Base-by-base conservation (phyloP, 2,113 vertebrate genomes). In the Centrocercus urophasianus region DNA sequence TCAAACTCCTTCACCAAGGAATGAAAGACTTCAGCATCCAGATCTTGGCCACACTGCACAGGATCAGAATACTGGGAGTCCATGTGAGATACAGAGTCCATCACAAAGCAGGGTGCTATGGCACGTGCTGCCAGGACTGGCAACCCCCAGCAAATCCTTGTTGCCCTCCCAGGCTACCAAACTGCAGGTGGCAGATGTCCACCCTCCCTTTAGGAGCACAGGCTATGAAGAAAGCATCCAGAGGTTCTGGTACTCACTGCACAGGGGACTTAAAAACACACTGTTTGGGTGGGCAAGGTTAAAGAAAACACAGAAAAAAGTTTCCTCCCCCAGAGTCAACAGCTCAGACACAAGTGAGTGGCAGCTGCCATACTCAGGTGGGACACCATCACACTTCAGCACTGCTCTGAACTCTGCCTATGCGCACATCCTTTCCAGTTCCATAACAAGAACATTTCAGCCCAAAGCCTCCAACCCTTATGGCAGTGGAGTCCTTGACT, bases 341-440 rank as follows among this genome's bases (percentile, higher is more conserved):
- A 64, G 32, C 11, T 50, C 1, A 0, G 61, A n/a, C 16, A 2
- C 4, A 36, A 36, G 72, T 7, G 60, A 43, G 57, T 1, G 1
- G 38, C 11, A 64, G 71, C 32, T 45, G 10, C 40, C 1, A 1
- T 10, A 50, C 77, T 59, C 30, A 67, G 64, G 2, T 1, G 0
- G 74, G 67, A 52, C 60, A 42, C 9, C 36, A 59, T 24, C 63
- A 40, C 54, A 11, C 43, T 50, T 15, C 83, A 42, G 2, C 2
- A 1, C 18, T 40, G 45, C 66, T 81, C 65, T 18, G 7, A 67
- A 2, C 57, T 45, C 76, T 89, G 43, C 86, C 45, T 52, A 48
- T 0, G 0, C 6, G 43, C 32, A 6, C 6, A 1, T 56, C 32
- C 48, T 19, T 32, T 54, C 61, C 3, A 0, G 52, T 0, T 5